A percentile compares a stretch with the other conserved stretches of the same genome.
These are phyloP conservation scores for Ophiodon elongatus DNA, from an alignment of 2,113 vertebrate species.

Conservation along the genomic window DNA sequence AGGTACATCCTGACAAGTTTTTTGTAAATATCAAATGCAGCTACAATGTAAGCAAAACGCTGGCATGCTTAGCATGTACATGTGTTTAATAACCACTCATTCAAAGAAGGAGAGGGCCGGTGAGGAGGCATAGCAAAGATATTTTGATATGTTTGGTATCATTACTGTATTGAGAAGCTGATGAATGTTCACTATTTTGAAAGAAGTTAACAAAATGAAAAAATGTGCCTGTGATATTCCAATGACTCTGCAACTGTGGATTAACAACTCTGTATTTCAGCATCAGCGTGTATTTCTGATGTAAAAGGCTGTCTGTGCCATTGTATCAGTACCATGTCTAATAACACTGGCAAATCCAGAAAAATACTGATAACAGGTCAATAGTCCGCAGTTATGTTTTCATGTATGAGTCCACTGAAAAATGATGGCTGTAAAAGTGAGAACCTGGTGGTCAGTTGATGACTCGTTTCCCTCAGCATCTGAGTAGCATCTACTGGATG, in stretches of 20 bases:
- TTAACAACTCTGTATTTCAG: constrained; percentile 46
- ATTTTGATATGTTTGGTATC: constrained; percentile 56
- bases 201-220: constrained; percentile 27
- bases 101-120: constrained; percentile 35
- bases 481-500: constrained; percentile 69
- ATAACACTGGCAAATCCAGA: constrained; percentile 72
- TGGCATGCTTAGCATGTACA: constrained; percentile 35
- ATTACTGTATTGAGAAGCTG: constrained; percentile 69
- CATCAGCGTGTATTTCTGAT: constrained; percentile 2
- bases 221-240: constrained; percentile 50
- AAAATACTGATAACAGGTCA: constrained; percentile 43
- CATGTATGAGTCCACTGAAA: constrained; percentile 63
- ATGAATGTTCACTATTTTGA: constrained; percentile 58
- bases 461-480: constrained; percentile 10
- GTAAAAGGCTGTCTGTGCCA: constrained; percentile 40
- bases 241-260: constrained; percentile 61
- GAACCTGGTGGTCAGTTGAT: constrained; percentile 43
- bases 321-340: constrained; percentile 66
- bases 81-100: constrained; percentile 74
- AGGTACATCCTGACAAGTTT: constrained; percentile 15
- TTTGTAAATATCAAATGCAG: constrained; percentile 64
- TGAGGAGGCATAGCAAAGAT: constrained; percentile 33
- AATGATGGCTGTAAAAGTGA: constrained; percentile 40
- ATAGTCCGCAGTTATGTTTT: constrained; percentile 54
- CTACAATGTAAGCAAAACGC: constrained; percentile 36